Conservation (phyloP, 2,113 vertebrate genomes). For the Rana temporaria region DNA sequence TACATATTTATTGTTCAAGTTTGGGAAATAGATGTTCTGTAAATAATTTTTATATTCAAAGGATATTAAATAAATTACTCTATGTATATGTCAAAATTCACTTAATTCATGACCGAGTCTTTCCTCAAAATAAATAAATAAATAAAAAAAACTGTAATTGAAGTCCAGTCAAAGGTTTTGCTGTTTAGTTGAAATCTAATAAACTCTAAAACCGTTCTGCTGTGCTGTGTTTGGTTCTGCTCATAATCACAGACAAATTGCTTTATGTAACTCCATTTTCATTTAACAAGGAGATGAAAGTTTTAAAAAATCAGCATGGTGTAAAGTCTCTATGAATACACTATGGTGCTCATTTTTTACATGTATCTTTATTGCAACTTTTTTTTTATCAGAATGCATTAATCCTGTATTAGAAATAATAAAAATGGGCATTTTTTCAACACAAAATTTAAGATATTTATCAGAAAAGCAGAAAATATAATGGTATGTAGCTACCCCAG, state of each 20-base stretch:
- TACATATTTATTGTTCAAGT: no score
- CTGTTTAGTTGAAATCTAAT: constrained; percentile 53
- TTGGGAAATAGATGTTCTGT: no score
- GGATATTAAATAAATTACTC: background rate
- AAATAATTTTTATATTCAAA: no score
- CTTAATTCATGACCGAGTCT: background rate
- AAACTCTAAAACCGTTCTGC: constrained; percentile 53
- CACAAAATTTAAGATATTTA: no score
- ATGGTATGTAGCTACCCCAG: no score
- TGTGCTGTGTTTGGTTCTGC: constrained; percentile 41
- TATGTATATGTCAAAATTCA: constrained; percentile 11
- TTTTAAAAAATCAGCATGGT: constrained; percentile 30
- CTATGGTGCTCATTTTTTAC: constrained; percentile 24
- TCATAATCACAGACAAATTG: constrained; percentile 55
- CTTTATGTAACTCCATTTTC: constrained; percentile 58
- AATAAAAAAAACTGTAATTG: constrained; percentile 30
- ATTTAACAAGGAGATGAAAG: constrained; percentile 41
- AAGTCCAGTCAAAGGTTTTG: constrained; percentile 52
- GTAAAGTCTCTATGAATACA: constrained; percentile 11
- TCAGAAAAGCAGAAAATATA: no score
- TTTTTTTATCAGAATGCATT: constrained; percentile 17
- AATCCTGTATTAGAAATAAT: background rate
- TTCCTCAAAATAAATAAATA: no score
- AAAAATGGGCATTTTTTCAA: background rate
- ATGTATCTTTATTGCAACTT: background rate